A percentile compares a stretch with the other conserved stretches of the same genome.
Evolutionary conservation across 1,140 invertebrate species (phyloP).

Genomic region (Eueides isabella): DNA sequence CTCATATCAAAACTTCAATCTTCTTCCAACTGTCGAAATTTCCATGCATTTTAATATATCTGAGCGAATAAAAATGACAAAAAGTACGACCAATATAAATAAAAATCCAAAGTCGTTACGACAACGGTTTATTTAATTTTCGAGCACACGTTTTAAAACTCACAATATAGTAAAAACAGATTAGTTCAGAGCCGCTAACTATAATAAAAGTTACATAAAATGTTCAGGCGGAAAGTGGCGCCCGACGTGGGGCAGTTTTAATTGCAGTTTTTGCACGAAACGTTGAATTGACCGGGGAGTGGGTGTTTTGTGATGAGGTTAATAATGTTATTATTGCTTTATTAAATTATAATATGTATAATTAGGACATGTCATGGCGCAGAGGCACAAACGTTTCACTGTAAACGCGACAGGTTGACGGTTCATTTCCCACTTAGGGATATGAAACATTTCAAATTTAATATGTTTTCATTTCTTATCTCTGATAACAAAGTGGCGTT

Average conservation of each 20-base stretch:
- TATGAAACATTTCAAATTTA: too few species aligned
- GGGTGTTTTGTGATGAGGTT: neutral
- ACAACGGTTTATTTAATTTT: conserved; percentile 18
- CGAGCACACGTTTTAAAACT: conserved; percentile 20
- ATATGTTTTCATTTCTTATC: too few species aligned
- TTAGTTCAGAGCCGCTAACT: conserved; percentile 32
- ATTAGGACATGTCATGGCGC: too few species aligned
- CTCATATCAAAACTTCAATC: neutral
- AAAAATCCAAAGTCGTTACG: neutral
- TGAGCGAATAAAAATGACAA: neutral
- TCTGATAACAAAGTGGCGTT: too few species aligned
- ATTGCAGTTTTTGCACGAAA: conserved; percentile 43
- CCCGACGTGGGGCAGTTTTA: conserved; percentile 39
- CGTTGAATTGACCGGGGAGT: conserved; percentile 24
- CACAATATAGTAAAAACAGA: conserved; percentile 28
- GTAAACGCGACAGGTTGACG: too few species aligned
- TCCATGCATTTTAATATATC: neutral
- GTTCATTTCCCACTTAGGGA: too few species aligned
- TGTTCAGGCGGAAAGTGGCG: conserved; percentile 31
- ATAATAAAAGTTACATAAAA: conserved; percentile 26
- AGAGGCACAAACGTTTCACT: neutral
- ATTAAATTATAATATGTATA: neutral
- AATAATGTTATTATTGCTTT: neutral
- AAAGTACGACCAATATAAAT: neutral
- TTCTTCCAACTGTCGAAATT: neutral